These are phyloP conservation scores for Zapus hudsonius DNA, from an alignment of 2,113 vertebrate genomes.

Conservation along the genomic window DNA sequence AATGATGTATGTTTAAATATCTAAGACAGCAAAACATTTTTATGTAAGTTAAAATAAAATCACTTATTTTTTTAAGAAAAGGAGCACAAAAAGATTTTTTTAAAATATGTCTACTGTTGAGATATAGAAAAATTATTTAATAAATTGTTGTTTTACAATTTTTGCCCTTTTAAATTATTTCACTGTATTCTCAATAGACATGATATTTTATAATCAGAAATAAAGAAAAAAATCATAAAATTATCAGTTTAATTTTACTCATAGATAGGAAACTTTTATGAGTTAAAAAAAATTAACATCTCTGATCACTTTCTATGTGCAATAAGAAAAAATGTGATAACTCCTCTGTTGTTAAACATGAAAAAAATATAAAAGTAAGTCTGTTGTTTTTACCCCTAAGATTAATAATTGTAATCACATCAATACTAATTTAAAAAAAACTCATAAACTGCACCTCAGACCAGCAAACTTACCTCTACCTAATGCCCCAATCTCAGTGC, in stretches of 20 bases:
- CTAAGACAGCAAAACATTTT: background rate
- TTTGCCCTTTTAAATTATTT: background rate
- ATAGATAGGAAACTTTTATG: background rate
- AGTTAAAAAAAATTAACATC: background rate
- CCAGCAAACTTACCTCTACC: fast-evolving
- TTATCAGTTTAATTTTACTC: background rate
- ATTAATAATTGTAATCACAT: background rate
- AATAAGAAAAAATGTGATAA: background rate
- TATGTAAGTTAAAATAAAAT: too few relatives aligned
- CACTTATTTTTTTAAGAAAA: background rate
- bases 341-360: background rate
- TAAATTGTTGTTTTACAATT: background rate
- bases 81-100: background rate
- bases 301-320: background rate
- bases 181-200: background rate
- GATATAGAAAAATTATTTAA: background rate
- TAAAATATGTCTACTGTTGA: background rate
- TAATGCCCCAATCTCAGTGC: fast-evolving
- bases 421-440: background rate
- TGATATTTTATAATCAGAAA: background rate
- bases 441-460: background rate
- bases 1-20: background rate
- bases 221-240: background rate
- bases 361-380: background rate
- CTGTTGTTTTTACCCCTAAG: background rate